Conservation (phyloP, 2,113 vertebrate species). For the Hirundichthys speculiger region DNA sequence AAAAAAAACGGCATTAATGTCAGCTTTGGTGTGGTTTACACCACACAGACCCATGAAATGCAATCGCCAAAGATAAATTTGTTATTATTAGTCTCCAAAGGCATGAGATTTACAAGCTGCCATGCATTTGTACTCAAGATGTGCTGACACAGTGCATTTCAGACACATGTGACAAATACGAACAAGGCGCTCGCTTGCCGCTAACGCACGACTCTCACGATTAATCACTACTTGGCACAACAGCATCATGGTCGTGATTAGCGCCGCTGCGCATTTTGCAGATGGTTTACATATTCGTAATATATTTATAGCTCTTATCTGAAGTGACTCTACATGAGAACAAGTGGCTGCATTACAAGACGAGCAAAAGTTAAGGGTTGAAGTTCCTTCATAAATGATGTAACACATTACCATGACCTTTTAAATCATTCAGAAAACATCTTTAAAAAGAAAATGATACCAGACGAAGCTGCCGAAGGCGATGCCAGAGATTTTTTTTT, state of each 20-base stretch:
- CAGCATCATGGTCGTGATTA: slow-evolving; percentile 6
- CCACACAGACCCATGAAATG: slow-evolving; percentile 68
- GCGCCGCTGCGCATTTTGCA: slow-evolving; percentile 4
- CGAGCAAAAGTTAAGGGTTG: too few species aligned
- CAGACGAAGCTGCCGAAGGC: too few species aligned
- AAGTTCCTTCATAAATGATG: too few species aligned
- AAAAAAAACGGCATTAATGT: slow-evolving; percentile 65
- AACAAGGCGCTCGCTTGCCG: slow-evolving; percentile 45
- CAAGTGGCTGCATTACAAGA: too few species aligned
- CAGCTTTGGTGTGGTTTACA: slow-evolving; percentile 80
- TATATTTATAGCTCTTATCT: slow-evolving; percentile 15
- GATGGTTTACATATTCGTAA: slow-evolving; percentile 15
- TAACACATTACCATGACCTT: too few species aligned
- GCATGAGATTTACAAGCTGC: slow-evolving; percentile 61
- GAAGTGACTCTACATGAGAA: neutral
- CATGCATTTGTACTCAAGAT: slow-evolving; percentile 75
- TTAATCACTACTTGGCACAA: slow-evolving; percentile 44
- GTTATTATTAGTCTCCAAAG: slow-evolving; percentile 74
- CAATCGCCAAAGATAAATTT: slow-evolving; percentile 70
- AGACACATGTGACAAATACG: slow-evolving; percentile 63
- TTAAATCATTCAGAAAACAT: too few species aligned
- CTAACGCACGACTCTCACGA: slow-evolving; percentile 15
- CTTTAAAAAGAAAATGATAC: too few species aligned
- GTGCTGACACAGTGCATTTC: slow-evolving; percentile 59
- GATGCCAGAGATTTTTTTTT: too few species aligned